phyloP scores from a whole-genome alignment of 1,140 invertebrate species.

The Leptopilina clavipes region DNA sequence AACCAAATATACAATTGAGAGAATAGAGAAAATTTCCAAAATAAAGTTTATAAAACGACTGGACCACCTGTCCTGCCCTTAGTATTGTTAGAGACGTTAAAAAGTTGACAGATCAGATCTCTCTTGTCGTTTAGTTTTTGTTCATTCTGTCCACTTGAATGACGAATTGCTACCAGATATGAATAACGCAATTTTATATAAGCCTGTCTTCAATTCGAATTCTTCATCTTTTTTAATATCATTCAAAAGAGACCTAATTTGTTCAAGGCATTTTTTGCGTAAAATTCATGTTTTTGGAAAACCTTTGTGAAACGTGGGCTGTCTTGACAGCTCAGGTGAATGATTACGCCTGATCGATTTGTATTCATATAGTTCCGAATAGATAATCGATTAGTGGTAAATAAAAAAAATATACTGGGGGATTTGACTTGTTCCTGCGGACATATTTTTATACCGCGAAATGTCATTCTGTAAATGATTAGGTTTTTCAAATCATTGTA shows the following conservation, averaged over 20 bases:
- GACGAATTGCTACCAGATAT: conserved; percentile 29
- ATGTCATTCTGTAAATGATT: conserved; percentile 1
- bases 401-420: conserved; percentile 18
- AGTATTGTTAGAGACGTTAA: conserved; percentile 29
- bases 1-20: too few relatives aligned
- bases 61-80: conserved; percentile 20
- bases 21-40: too few relatives aligned
- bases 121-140: conserved; percentile 16
- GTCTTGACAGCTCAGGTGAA: conserved; percentile 23
- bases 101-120: conserved; percentile 23
- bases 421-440: not conserved
- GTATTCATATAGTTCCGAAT: conserved; percentile 17
- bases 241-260: conserved; percentile 25
- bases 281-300: conserved; percentile 24
- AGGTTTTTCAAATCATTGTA: not conserved
- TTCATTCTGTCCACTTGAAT: conserved; percentile 22
- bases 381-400: conserved; percentile 28
- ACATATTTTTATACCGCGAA: conserved; percentile 12
- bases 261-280: conserved; percentile 24
- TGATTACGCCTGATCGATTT: conserved; percentile 16
- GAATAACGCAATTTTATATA: conserved; percentile 27
- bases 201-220: conserved; percentile 12
- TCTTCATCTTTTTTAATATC: conserved; percentile 27
- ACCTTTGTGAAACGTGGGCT: conserved; percentile 19
- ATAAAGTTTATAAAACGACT: not conserved